These are phyloP conservation scores for Montipora efflorescens DNA, from an alignment of 64 coral and sea anemone genomes.

Conservation along the genomic window DNA sequence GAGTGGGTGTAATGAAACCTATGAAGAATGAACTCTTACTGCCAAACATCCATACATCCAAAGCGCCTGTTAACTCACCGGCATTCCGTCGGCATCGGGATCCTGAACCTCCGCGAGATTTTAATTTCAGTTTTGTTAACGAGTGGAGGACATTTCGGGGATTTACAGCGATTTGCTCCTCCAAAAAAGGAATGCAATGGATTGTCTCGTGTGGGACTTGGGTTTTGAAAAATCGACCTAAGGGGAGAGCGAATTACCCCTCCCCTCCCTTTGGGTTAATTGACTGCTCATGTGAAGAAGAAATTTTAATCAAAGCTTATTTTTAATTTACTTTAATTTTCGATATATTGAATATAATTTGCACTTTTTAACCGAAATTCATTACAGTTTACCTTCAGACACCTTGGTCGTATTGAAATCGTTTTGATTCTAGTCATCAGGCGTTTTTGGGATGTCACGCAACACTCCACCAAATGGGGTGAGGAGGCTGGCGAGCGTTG, in stretches of 20 bases:
- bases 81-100: background rate
- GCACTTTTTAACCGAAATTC: too few species aligned
- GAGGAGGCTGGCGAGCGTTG: too few species aligned
- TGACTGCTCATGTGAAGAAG: too few species aligned
- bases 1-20: background rate
- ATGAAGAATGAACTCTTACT: background rate
- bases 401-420: too few species aligned
- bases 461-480: too few species aligned
- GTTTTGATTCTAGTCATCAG: too few species aligned
- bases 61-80: background rate
- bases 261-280: too few species aligned
- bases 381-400: too few species aligned
- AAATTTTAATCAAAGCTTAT: too few species aligned
- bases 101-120: conserved; percentile 25
- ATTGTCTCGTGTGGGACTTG: background rate
- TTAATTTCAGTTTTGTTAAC: conserved; percentile 52
- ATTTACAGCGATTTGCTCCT: conserved; percentile 61
- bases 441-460: too few species aligned
- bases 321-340: too few species aligned
- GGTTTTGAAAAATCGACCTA: conserved; percentile 11
- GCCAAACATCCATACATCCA: background rate
- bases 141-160: conserved; percentile 17
- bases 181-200: conserved; percentile 21
- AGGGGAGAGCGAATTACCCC: conserved; percentile 9
- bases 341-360: too few species aligned